phyloP scores from a whole-genome alignment of 2,797 vertebrate species.

The Buphagus erythrorhynchus region DNA sequence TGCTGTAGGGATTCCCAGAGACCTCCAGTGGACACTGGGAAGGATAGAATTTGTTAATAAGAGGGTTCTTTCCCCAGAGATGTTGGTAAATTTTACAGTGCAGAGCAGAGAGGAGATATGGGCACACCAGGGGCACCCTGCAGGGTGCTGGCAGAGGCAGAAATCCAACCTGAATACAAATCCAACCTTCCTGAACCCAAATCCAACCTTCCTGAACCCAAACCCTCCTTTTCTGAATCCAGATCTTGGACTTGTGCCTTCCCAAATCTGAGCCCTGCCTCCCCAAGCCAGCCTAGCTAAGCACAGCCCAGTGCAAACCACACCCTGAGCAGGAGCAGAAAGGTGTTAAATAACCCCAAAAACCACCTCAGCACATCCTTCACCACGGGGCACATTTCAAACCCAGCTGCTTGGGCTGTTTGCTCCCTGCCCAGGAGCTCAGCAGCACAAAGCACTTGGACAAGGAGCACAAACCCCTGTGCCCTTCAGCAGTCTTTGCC shows the following conservation, averaged over 20 bases:
- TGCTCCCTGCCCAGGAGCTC: background rate
- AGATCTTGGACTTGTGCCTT: background rate
- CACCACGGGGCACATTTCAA: fast-evolving
- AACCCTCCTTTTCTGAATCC: background rate
- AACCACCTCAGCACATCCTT: background rate
- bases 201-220: background rate
- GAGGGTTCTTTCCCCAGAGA: background rate
- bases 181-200: background rate
- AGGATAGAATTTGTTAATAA: background rate
- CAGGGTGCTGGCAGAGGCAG: background rate
- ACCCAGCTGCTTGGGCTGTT: background rate
- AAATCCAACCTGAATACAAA: background rate
- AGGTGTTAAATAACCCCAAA: background rate
- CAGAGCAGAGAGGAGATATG: background rate
- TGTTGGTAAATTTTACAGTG: background rate
- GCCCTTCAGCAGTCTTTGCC: constrained; percentile 69
- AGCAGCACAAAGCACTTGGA: background rate
- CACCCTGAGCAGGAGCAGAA: background rate
- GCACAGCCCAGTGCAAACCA: background rate
- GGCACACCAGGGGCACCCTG: background rate
- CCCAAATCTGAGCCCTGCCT: fast-evolving
- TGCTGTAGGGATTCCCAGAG: background rate
- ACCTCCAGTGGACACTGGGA: fast-evolving
- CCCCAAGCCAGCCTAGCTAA: background rate
- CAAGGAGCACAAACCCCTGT: constrained; percentile 32